Base-by-base conservation (phyloP, 1,140 invertebrate genomes). In the Zaprionus gabonicus region DNA sequence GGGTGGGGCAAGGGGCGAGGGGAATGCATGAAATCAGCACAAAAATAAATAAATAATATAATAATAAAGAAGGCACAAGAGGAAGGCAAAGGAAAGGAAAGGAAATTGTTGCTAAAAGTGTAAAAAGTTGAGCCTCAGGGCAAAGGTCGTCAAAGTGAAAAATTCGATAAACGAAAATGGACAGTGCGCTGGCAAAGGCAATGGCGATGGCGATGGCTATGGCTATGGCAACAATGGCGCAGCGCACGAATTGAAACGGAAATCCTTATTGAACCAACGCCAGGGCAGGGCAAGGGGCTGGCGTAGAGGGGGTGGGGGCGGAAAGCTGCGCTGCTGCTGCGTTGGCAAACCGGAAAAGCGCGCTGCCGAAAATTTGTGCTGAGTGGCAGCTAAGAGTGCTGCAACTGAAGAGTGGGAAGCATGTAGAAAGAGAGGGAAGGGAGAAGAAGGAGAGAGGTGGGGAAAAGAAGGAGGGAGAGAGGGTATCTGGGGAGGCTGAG, bases 91-190 rank as follows among this genome's bases (percentile, higher is more conserved):
- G 41, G 71, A n/a, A 15, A 62, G 12, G 44, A 28, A 68, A 64
- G 66, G 67, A 71, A 81, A 81, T 75, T 73, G 84, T 78, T 81
- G 84, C 85, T 74, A 85, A 88, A 90, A 88, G 85, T 90, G 78
- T 90, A 88, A 88, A 88, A 88, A 88, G 66, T 90, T 81, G 71
- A 78, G 85, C 71, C 85, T 69, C 56, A 63, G 80, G 71, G 71
- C 74, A 81, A 84, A 88, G 85, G 85, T 88, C 85, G 81, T 81
- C 78, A 88, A 90, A 83, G 84, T 87, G 84, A 87, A 87, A 87
- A 88, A 88, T 87, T 87, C 83, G 83, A 87, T 87, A 87, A 87
- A 78, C 85, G 77, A 88, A 87, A 87, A 87, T 83, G 83, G 83
- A 88, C 83, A 82, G 44, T 55, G 55, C 58, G 44, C 58, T 34